Base-by-base conservation (phyloP, 2,888 invertebrate species). In the Rhodophaea formosa region DNA sequence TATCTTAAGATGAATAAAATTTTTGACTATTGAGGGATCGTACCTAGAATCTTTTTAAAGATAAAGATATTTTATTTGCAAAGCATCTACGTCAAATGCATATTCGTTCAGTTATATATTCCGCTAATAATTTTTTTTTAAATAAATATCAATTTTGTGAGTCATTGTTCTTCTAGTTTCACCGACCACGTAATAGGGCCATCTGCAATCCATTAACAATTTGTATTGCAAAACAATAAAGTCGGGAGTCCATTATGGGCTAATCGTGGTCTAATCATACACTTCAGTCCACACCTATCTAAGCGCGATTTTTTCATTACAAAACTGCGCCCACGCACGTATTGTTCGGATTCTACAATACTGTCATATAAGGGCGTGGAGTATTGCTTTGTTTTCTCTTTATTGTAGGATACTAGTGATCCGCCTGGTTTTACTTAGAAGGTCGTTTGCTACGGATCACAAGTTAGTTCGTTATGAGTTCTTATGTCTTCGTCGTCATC, bases 311-410 rank as follows among this genome's bases (percentile, higher is more conserved):
- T 85, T 82, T 78, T 68, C 69, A 74, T 81, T 82, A 80, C 80
- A 74, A 75, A 78, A 74, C 65, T 64, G 70, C 84, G 69, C 86
- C 86, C 66, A 86, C 86, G 69, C 73, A 61, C 12, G 71, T 70
- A 84, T 85, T 85, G 84, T 84, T 76, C 35, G 68, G 58, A 57
- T 69, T 73, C 69, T 65, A 71, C 70, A 71, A 70, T 61, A 68
- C 65, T 49, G 59, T 30, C 52, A 51, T 29, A n/a, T 56, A 60
- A 46, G 17, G 15, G 17, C 29, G 57, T 10, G 39, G 16, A 15
- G 39, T 39, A 14, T 51, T n/a, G 1, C 32, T 51, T 35, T 35
- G 12, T 35, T 35, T 35, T 51, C 23, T 45, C 23, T 45, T 15
- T 10, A 17, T 10, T n/a, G 39, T 23, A 23, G 23, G 23, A 23